These are phyloP conservation scores for Drosophila mojavensis DNA, from an alignment of 1,140 invertebrate species.

Conservation along the genomic window DNA sequence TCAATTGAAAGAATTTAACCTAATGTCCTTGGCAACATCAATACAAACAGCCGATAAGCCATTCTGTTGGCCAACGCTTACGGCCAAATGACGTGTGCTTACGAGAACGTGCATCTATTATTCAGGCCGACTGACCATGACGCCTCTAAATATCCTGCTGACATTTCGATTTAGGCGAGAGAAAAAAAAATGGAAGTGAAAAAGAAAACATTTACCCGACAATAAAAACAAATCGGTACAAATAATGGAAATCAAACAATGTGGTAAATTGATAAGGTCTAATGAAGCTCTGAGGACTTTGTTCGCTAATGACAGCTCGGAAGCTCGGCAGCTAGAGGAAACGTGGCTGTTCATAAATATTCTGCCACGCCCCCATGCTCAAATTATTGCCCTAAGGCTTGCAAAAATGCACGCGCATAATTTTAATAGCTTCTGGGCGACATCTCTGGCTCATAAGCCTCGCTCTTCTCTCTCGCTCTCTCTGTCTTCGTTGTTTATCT, in stretches of 20 bases:
- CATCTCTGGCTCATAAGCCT: not conserved
- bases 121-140: constrained; percentile 45
- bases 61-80: constrained; percentile 11
- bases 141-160: constrained; percentile 49
- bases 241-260: constrained; percentile 10
- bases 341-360: constrained; percentile 70
- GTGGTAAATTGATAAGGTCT: constrained; percentile 44
- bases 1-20: constrained; percentile 14
- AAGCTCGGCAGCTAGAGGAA: not conserved
- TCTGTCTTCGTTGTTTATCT: not conserved
- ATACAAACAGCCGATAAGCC: constrained; percentile 14
- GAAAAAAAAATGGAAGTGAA: constrained; percentile 7
- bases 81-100: constrained; percentile 26
- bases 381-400: constrained; percentile 52
- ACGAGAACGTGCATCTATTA: constrained; percentile 46
- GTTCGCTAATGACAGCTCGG: not conserved
- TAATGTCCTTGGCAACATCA: constrained; percentile 18
- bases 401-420: constrained; percentile 69
- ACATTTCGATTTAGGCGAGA: constrained; percentile 52
- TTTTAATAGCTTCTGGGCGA: constrained; percentile 37
- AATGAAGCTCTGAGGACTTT: constrained; percentile 60
- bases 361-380: constrained; percentile 30
- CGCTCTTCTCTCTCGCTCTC: not conserved
- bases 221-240: constrained; percentile 18
- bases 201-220: constrained; percentile 39